Conservation (phyloP, 64 coral and sea anemone genomes). For the Stylophora pistillata region DNA sequence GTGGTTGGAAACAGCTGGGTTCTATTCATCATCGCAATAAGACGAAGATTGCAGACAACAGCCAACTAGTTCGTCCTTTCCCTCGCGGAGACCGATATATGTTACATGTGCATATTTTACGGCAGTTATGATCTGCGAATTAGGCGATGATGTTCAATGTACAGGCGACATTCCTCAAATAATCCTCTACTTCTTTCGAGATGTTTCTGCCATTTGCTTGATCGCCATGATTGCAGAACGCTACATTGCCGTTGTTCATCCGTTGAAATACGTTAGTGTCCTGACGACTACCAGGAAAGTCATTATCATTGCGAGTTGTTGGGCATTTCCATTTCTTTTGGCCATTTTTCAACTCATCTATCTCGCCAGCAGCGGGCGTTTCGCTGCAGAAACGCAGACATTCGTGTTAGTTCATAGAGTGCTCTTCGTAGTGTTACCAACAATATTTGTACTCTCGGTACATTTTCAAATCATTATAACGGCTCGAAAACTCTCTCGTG, state of each 20-base stretch:
- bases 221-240: not conserved
- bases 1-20: slow-evolving; percentile 4
- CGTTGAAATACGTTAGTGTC: slow-evolving; percentile 1
- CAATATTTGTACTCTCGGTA: not conserved
- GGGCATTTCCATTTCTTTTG: not conserved
- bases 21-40: slow-evolving; percentile 5
- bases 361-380: not conserved
- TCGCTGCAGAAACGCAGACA: not conserved
- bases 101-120: slow-evolving; percentile 22
- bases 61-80: slow-evolving; percentile 5
- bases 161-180: not conserved
- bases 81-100: not conserved
- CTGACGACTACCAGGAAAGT: not conserved
- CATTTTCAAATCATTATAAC: slow-evolving; percentile 7
- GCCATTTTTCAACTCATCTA: not conserved
- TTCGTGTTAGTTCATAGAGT: not conserved
- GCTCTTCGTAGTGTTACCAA: slow-evolving; percentile 2
- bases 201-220: not conserved
- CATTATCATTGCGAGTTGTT: not conserved
- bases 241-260: slow-evolving; percentile 10
- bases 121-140: not conserved
- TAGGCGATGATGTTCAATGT: not conserved
- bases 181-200: not conserved
- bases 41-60: not conserved
- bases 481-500: not conserved